These are phyloP conservation scores for Drepana arcuata DNA, from an alignment of 1,140 invertebrate species.

Conservation along the genomic window DNA sequence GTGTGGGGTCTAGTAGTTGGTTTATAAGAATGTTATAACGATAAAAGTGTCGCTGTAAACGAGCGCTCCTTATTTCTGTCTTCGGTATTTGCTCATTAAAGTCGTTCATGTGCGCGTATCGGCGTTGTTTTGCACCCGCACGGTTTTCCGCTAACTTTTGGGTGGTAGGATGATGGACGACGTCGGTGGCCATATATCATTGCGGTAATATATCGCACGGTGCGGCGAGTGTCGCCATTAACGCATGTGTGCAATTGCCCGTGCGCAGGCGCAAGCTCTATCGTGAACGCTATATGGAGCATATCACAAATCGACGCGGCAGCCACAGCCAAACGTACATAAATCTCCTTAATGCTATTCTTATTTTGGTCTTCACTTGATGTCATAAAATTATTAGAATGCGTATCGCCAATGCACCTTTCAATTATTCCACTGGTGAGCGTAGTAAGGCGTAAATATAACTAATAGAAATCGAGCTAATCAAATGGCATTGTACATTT, in stretches of 20 bases:
- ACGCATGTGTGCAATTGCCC: conserved; percentile 60
- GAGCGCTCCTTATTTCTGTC: conserved; percentile 60
- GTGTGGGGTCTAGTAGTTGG: too few relatives aligned
- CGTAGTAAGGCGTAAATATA: conserved; percentile 29
- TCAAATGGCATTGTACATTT: conserved; percentile 45
- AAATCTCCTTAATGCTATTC: conserved; percentile 68
- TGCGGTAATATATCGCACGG: conserved; percentile 58
- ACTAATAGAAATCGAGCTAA: conserved; percentile 33
- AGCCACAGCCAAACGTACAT: conserved; percentile 53
- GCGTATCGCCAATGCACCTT: conserved; percentile 12
- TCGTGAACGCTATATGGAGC: conserved; percentile 44
- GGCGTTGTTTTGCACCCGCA: conserved; percentile 38
- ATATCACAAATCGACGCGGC: conserved; percentile 58
- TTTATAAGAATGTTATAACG: conserved; percentile 62
- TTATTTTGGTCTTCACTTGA: conserved; percentile 54
- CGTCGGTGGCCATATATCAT: conserved; percentile 65
- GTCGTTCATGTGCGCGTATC: conserved; percentile 28
- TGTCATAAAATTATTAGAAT: conserved; percentile 53
- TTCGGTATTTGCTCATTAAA: conserved; percentile 65
- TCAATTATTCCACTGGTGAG: conserved; percentile 27
- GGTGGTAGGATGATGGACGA: conserved; percentile 67
- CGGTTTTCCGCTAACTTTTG: conserved; percentile 65
- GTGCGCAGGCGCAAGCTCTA: conserved; percentile 30
- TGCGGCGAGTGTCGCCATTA: conserved; percentile 67
- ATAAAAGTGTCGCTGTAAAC: conserved; percentile 52